Evolutionary conservation across 2,888 invertebrate species (phyloP), one percentile per base, ranked within the genome.

Genomic region (Pyrrhosoma nymphula): DNA sequence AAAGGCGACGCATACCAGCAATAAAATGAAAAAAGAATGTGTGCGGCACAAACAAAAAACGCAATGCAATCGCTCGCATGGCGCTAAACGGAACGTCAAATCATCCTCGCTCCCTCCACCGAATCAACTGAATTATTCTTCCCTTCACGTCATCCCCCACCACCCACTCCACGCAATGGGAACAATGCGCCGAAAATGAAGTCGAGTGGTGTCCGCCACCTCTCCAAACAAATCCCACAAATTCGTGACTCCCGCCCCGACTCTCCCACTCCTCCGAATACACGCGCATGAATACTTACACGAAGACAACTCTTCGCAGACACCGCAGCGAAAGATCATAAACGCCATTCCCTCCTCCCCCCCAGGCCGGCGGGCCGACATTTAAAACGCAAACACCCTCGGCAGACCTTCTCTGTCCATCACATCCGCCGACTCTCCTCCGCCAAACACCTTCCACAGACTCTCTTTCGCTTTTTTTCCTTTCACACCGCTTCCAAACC

Each of bases 401-500:
- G 60, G 20, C 60, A 60, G 60, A 18, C 60, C 69, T 69, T 69
- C 69, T 69, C 69, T n/a, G 69, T 69, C 69, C 69, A 69, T 69
- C 69, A 69, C 69, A 14, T n/a, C n/a, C 69, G n/a, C 69, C 20
- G 69, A 69, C 69, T 69, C 10, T 56, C 69, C 69, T 69, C 69
- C n/a, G 69, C 69, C n/a, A 69, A 60, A 69, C 82, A 26, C 63
- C 69, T 69, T 35, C 56, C 89, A 47, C 89, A 20, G 16, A 20
- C n/a, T 47, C 47, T 91, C 91, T 35, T 35, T 82, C n/a, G 18
- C 69, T 93, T 56, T 35, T 89, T 89, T 91, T 93, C 63, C 93
- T 93, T 63, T 91, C 91, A 63, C 23, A 26, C 91, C 91, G 39
- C n/a, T n/a, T 82, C 30, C 82, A 82, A 82, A 82, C 35, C 82